These are phyloP conservation scores for Proteles cristata DNA, from an alignment of 2,113 vertebrate genomes.

Conservation along the genomic window DNA sequence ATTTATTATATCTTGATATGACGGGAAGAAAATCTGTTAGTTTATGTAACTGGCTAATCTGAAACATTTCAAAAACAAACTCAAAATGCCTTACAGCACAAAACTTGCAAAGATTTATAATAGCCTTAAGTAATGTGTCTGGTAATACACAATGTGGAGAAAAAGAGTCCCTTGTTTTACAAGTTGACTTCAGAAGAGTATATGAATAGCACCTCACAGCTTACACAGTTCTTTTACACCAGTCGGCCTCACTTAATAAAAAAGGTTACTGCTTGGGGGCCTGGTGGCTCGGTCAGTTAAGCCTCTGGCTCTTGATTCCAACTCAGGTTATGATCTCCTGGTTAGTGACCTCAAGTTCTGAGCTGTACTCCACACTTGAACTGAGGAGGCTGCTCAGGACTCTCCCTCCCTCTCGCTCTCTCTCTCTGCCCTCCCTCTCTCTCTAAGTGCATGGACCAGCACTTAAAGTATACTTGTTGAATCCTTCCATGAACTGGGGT, in stretches of 20 bases:
- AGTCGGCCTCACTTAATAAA: background rate
- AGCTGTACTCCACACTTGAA: too few relatives aligned
- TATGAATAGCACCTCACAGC: background rate
- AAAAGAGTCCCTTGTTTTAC: background rate
- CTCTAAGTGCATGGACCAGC: background rate
- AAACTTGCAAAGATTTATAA: background rate
- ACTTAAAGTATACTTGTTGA: too few relatives aligned
- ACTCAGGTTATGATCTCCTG: too few relatives aligned
- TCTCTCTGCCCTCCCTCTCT: too few relatives aligned
- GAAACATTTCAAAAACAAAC: constrained; percentile 25
- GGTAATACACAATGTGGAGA: background rate
- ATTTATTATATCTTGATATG: background rate
- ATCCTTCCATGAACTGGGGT: background rate
- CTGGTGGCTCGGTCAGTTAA: too few relatives aligned
- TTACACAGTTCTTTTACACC: background rate
- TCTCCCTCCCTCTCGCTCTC: too few relatives aligned
- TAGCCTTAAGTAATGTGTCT: background rate
- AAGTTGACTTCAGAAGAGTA: background rate
- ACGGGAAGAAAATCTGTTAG: background rate
- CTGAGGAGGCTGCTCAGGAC: too few relatives aligned
- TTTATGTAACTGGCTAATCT: background rate
- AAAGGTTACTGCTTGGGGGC: background rate
- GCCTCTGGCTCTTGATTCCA: too few relatives aligned
- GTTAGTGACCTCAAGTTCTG: too few relatives aligned
- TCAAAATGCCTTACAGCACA: background rate